A percentile compares a stretch with the other conserved stretches of the same genome.
These are phyloP conservation scores for Lycorma delicatula DNA, from an alignment of 1,140 invertebrate species.

Conservation along the genomic window DNA sequence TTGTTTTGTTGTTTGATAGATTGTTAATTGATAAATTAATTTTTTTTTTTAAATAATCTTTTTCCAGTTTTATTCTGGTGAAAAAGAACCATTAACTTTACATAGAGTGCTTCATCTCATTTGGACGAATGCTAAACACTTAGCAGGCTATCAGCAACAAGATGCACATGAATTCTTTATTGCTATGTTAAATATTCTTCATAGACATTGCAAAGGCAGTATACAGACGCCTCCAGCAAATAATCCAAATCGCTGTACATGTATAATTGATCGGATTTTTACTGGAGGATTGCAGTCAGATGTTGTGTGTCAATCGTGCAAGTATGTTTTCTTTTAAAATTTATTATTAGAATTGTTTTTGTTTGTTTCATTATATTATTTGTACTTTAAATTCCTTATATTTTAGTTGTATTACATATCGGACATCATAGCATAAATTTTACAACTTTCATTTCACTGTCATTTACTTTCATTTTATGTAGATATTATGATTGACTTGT, in stretches of 20 bases:
- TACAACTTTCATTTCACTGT: too few relatives aligned
- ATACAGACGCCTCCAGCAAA: not conserved
- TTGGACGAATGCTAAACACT: conserved; percentile 91
- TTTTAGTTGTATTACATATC: too few relatives aligned
- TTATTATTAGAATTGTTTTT: too few relatives aligned
- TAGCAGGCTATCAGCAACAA: conserved; percentile 95
- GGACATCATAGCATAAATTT: too few relatives aligned
- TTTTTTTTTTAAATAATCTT: too few relatives aligned
- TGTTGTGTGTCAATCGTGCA: conserved; percentile 91
- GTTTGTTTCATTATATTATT: too few relatives aligned
- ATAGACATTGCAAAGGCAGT: conserved; percentile 50
- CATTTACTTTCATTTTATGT: too few relatives aligned
- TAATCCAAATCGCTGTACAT: conserved; percentile 69
- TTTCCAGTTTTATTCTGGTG: conserved; percentile 82
- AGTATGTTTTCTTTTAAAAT: too few relatives aligned
- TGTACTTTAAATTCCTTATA: too few relatives aligned
- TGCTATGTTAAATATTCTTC: conserved; percentile 84
- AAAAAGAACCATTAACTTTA: conserved; percentile 75
- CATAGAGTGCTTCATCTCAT: conserved; percentile 86
- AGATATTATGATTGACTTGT: too few relatives aligned
- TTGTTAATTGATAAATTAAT: too few relatives aligned
- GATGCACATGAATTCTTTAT: conserved; percentile 99
- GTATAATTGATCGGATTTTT: conserved; percentile 97
- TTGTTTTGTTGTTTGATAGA: too few relatives aligned
- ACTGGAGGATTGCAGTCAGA: conserved; percentile 93